These are phyloP conservation scores for Sinonovacula constricta DNA, from an alignment of 1,140 invertebrate genomes.

Conservation along the genomic window DNA sequence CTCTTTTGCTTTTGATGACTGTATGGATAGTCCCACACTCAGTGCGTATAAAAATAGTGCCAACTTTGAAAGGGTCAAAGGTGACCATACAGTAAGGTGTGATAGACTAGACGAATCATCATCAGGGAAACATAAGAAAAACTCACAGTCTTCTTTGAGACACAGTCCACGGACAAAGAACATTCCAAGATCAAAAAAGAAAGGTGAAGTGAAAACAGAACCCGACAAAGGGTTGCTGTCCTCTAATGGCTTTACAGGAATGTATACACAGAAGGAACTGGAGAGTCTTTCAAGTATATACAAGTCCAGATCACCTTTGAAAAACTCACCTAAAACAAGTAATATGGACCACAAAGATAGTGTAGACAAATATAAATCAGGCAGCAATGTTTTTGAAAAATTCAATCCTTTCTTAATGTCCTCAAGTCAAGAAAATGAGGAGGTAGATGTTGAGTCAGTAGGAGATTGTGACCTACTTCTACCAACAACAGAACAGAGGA, in stretches of 20 bases:
- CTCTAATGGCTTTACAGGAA: too few relatives aligned
- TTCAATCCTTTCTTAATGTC: background rate
- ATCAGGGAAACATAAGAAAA: background rate
- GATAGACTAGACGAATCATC: background rate
- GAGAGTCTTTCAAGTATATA: background rate
- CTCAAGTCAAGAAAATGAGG: slow-evolving; percentile 19
- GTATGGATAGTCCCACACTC: slow-evolving; percentile 38
- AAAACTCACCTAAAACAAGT: background rate
- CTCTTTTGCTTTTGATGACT: slow-evolving; percentile 19
- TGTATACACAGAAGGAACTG: background rate
- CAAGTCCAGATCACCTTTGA: background rate
- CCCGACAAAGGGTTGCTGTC: too few relatives aligned
- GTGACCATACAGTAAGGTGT: background rate
- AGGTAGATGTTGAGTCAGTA: slow-evolving; percentile 31
- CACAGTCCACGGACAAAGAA: slow-evolving; percentile 33
- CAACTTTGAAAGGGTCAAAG: too few relatives aligned
- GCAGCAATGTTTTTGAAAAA: slow-evolving; percentile 48
- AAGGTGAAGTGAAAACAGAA: background rate
- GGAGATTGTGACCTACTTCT: slow-evolving; percentile 20
- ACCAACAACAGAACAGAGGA: too few relatives aligned
- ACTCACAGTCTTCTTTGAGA: background rate
- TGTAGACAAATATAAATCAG: background rate
- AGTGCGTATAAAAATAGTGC: slow-evolving; percentile 29
- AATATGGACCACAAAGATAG: background rate
- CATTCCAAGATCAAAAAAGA: too few relatives aligned